Evolutionary conservation across 2,113 vertebrate genomes (phyloP).

Genomic region (Lutjanus erythropterus): DNA sequence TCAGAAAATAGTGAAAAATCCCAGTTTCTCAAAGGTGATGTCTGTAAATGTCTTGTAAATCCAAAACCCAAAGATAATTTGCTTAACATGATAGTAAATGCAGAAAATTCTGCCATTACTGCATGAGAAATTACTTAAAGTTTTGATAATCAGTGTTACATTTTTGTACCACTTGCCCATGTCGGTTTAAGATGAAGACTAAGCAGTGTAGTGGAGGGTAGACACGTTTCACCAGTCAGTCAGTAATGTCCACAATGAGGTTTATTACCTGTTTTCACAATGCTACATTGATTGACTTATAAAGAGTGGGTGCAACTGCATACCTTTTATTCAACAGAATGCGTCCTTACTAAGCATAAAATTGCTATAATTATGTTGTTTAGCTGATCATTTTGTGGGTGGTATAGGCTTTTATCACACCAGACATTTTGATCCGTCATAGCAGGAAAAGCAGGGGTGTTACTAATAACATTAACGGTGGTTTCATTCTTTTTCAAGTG

Average conservation of each 20-base stretch:
- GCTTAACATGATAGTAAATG: too few species aligned
- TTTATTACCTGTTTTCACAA: conserved; percentile 51
- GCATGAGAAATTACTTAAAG: too few species aligned
- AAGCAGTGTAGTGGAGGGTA: too few species aligned
- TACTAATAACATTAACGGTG: background rate
- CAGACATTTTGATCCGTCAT: background rate
- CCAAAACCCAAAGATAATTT: too few species aligned
- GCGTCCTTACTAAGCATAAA: background rate
- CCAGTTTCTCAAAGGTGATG: too few species aligned
- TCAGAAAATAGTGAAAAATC: too few species aligned
- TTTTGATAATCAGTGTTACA: too few species aligned
- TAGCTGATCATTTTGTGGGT: background rate
- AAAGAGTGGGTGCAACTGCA: conserved; percentile 13
- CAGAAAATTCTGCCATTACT: too few species aligned
- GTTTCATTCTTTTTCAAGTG: background rate
- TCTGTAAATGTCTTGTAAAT: too few species aligned
- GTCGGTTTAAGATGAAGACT: background rate
- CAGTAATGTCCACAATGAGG: conserved; percentile 33
- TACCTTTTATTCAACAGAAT: background rate
- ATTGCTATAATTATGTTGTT: background rate
- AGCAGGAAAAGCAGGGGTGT: background rate
- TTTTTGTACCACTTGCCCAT: too few species aligned
- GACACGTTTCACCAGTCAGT: conserved; percentile 2
- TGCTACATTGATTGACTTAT: conserved; percentile 4
- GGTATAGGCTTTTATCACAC: background rate